These are phyloP conservation scores for Micrasema minimum DNA, from an alignment of 1,140 invertebrate species.

Conservation along the genomic window DNA sequence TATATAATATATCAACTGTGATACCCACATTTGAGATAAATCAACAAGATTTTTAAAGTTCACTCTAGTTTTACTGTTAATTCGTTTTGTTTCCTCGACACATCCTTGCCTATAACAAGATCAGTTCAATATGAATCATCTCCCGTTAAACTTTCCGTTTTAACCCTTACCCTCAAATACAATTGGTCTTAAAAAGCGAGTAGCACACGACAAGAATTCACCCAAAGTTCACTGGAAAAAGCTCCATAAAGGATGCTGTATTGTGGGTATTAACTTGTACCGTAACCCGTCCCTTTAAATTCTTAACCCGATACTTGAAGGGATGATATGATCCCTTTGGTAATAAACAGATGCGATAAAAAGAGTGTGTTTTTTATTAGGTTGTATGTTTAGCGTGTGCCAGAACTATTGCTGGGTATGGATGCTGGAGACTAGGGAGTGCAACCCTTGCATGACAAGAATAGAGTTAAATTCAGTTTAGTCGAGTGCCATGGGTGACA, in stretches of 20 bases:
- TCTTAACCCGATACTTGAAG: constrained; percentile 28
- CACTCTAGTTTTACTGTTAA: no score
- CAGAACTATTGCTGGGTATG: neutral
- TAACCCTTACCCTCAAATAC: constrained; percentile 39
- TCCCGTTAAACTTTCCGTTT: constrained; percentile 17
- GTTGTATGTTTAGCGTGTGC: constrained; percentile 27
- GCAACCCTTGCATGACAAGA: constrained; percentile 20
- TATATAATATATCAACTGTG: no score
- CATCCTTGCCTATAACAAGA: no score
- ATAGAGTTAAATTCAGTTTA: constrained; percentile 11
- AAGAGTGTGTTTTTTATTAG: constrained; percentile 22
- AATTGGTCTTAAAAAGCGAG: constrained; percentile 12
- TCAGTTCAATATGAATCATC: no score
- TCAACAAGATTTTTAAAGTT: no score
- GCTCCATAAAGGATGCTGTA: constrained; percentile 23
- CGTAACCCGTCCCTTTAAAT: constrained; percentile 25
- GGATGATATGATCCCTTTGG: constrained; percentile 28
- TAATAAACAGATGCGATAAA: constrained; percentile 32
- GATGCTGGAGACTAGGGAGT: constrained; percentile 15
- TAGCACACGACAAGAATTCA: constrained; percentile 27
- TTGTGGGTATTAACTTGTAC: constrained; percentile 11
- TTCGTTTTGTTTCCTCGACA: no score
- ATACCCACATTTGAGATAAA: no score
- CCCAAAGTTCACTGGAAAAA: constrained; percentile 20
- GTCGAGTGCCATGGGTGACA: constrained; percentile 1